Percentiles rank a stretch among this genome's conserved stretches.
Conservation (phyloP, 2,797 vertebrate genomes). For the Falco cherrug region DNA sequence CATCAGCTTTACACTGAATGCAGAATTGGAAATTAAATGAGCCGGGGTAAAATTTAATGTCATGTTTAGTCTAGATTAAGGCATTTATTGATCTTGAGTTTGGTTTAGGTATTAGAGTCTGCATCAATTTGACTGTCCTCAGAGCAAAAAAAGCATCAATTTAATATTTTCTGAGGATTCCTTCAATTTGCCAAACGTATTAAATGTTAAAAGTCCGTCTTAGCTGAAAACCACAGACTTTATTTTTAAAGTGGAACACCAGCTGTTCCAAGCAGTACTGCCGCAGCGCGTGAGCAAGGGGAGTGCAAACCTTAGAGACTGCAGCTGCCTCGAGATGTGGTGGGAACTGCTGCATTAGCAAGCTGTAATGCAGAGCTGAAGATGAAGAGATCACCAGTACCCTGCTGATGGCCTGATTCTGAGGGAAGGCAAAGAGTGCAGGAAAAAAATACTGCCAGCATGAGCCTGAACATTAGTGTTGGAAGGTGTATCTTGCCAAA, state of each 20-base stretch:
- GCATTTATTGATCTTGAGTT: constrained; percentile 31
- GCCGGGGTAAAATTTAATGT: neutral
- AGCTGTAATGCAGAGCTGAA: neutral
- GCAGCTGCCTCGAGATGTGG: neutral
- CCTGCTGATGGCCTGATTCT: neutral
- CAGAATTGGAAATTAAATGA: neutral
- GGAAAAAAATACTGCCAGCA: neutral
- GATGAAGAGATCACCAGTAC: neutral
- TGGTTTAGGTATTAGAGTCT: constrained; percentile 50
- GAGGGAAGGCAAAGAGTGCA: neutral
- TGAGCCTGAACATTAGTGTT: neutral
- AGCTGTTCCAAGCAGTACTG: neutral
- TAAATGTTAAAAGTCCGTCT: constrained; percentile 6
- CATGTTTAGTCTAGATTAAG: neutral
- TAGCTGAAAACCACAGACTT: neutral
- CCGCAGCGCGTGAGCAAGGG: accelerated
- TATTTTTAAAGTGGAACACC: constrained; percentile 4
- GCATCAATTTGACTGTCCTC: constrained; percentile 32
- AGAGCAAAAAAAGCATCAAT: constrained; percentile 46
- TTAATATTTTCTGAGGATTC: constrained; percentile 56
- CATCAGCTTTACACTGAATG: neutral
- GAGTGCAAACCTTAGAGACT: neutral
- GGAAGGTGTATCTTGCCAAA: neutral
- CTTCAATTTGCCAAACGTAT: constrained; percentile 29
- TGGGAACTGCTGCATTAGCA: neutral